Evolutionary conservation across 2,888 invertebrate genomes (phyloP), one percentile per base, ranked within the genome.

Genomic region (Parnassius mnemosyne): DNA sequence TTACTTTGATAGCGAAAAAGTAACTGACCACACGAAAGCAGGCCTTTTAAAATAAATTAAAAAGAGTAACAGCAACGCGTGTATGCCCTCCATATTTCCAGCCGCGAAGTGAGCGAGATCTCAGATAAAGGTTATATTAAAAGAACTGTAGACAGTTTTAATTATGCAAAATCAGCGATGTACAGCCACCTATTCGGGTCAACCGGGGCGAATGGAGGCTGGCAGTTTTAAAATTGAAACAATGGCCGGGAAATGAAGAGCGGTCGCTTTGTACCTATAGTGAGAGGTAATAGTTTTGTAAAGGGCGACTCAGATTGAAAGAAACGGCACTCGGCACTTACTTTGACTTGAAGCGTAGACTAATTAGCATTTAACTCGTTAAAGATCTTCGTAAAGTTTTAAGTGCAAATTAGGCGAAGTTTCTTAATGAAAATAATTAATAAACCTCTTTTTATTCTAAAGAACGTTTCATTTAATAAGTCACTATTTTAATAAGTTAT

Each of bases 121-220:
- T 57, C 62, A 61, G 61, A 57, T 57, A 62, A 65, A 69, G 67
- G 61, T 66, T 66, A 68, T 69, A 72, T 73, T 69, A 68, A 77
- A 80, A 81, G 74, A 74, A 73, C 73, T 71, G 75, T 77, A 78
- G 83, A 78, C 79, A 73, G 74, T 81, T 85, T 85, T 83, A 85
- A 85, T 85, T 83, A 84, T 83, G 83, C 84, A 82, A 78, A 81
- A 84, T 83, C 84, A 81, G 77, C 81, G 77, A 78, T 77, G 79
- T 75, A 77, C 74, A 75, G 71, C 79, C 77, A 57, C 57, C 62
- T 62, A 85, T 84, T 80, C 77, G 81, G 83, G 83, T 81, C 83
- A 80, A 77, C 72, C 80, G 76, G 73, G 69, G 78, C 78, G 78
- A 71, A 73, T 61, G 66, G 71, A 71, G 76, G 77, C 69, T 72